A percentile compares a stretch with the other conserved stretches of the same genome.
Evolutionary conservation across 2,113 vertebrate species (phyloP).

Genomic region (Romanogobio albipinnatus): DNA sequence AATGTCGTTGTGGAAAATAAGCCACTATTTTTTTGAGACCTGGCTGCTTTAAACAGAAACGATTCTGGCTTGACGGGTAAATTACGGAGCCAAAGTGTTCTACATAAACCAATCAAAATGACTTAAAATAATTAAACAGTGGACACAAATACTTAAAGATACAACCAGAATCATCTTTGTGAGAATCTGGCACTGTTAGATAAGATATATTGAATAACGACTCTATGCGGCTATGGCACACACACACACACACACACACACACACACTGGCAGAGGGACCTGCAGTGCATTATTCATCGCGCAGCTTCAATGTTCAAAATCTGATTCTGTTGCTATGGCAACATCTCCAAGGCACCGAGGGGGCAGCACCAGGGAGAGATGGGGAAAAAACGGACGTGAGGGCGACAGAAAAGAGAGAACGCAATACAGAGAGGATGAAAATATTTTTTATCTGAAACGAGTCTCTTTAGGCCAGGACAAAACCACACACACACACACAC

Average conservation of each 20-base stretch:
- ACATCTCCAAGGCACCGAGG: constrained; percentile 70
- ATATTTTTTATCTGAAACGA: not conserved
- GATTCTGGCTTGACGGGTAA: constrained; percentile 18
- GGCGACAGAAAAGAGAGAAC: constrained; percentile 2
- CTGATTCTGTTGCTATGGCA: constrained; percentile 78
- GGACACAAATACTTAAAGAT: not conserved
- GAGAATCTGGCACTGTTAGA: constrained; percentile 24
- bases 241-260: not conserved
- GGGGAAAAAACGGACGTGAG: constrained; percentile 13
- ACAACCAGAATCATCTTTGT: not conserved
- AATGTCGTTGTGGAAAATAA: not conserved
- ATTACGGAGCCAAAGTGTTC: not conserved
- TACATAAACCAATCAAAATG: not conserved
- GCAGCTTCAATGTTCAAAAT: constrained; percentile 66
- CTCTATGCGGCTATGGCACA: not conserved
- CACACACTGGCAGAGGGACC: constrained; percentile 33
- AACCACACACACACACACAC: not conserved
- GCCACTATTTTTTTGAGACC: not conserved
- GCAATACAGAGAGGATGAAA: not conserved
- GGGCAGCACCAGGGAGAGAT: constrained; percentile 23
- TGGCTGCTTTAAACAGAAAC: not conserved
- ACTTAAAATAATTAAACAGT: not conserved
- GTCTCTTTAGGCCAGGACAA: not conserved
- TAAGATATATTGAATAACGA: constrained; percentile 11
- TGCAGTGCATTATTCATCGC: constrained; percentile 74